phyloP scores from a whole-genome alignment of 2,888 invertebrate genomes.

The Pollenia labialis region DNA sequence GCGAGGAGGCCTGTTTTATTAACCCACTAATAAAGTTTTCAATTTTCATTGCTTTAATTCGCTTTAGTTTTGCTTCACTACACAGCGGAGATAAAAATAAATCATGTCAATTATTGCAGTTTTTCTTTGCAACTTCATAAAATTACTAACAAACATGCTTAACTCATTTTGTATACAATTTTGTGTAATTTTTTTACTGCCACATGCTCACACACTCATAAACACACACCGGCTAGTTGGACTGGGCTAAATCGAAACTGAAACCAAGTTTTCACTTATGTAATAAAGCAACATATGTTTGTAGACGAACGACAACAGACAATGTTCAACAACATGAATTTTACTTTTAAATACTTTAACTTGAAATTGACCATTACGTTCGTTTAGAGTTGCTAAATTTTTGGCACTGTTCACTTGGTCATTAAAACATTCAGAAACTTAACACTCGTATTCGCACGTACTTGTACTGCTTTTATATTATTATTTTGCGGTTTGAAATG shows the following conservation, averaged over 20 bases:
- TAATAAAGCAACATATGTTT: constrained; percentile 38
- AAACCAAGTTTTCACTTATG: constrained; percentile 61
- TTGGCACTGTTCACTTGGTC: constrained; percentile 26
- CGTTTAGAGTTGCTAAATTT: constrained; percentile 16
- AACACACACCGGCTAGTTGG: constrained; percentile 21
- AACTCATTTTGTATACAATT: not conserved
- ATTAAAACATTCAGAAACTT: constrained; percentile 7
- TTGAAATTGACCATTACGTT: constrained; percentile 61
- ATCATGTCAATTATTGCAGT: constrained; percentile 55
- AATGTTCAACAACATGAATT: constrained; percentile 9
- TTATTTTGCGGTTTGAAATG: not conserved
- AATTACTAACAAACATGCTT: constrained; percentile 18
- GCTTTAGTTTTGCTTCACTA: constrained; percentile 9
- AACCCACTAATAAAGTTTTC: constrained; percentile 60
- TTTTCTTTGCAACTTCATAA: constrained; percentile 26
- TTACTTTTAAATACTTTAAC: constrained; percentile 7
- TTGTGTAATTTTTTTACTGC: not conserved
- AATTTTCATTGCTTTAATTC: constrained; percentile 14
- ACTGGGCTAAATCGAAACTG: constrained; percentile 3
- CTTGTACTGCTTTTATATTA: not conserved
- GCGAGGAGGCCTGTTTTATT: constrained; percentile 35
- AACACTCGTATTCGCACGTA: constrained; percentile 15
- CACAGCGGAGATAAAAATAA: constrained; percentile 35
- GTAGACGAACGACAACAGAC: constrained; percentile 9
- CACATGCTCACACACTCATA: not conserved